phyloP scores from a whole-genome alignment of 2,113 vertebrate species.

The Phylloscopus trochilus region DNA sequence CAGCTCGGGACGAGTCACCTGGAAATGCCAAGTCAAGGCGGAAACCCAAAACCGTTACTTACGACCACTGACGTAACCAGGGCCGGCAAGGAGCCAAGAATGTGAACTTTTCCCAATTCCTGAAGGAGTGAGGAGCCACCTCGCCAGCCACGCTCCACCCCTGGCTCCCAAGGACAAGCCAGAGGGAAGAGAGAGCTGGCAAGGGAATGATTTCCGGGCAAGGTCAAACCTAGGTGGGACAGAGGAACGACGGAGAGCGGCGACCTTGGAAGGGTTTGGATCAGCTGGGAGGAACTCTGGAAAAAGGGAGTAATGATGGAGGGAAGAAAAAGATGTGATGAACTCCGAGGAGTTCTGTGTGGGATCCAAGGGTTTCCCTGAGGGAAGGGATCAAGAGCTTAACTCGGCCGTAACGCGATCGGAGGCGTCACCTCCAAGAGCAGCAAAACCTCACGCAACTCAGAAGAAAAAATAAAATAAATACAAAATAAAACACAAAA shows the following conservation, averaged over 20 bases:
- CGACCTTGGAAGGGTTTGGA: neutral
- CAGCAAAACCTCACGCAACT: too few relatives aligned
- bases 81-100: constrained; percentile 52
- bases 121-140: neutral
- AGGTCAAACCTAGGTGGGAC: neutral
- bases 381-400: neutral
- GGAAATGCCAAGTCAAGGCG: constrained; percentile 40
- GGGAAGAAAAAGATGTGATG: fast-evolving
- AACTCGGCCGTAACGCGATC: fast-evolving
- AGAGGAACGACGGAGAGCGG: neutral
- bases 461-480: neutral
- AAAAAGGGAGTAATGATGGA: neutral
- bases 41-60: constrained; percentile 61
- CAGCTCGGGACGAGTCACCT: constrained; percentile 25
- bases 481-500: neutral
- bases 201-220: constrained; percentile 9
- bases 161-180: neutral
- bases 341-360: neutral
- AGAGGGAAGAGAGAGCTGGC: neutral
- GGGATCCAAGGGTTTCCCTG: neutral
- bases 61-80: constrained; percentile 19
- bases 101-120: constrained; percentile 63
- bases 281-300: neutral
- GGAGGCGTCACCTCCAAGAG: neutral
- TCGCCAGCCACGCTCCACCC: neutral